Percentiles rank a stretch among this genome's conserved stretches.
These are phyloP conservation scores for Psittacus erithacus DNA, from an alignment of 2,113 vertebrate genomes.

Conservation along the genomic window DNA sequence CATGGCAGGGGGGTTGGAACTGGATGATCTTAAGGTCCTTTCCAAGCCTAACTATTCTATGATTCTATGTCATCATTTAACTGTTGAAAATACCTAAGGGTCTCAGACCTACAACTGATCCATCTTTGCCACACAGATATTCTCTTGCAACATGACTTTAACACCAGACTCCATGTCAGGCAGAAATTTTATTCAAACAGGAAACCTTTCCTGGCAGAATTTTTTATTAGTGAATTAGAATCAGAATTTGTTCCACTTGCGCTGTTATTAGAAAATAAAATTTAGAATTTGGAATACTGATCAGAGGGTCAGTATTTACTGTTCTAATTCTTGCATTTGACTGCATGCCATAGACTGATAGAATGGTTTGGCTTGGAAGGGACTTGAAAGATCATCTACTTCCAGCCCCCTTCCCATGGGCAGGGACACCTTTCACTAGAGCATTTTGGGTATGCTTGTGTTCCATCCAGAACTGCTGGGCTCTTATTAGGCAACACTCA, in stretches of 20 bases:
- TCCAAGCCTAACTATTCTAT: too few relatives aligned
- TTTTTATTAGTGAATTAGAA: neutral
- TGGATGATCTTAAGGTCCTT: too few relatives aligned
- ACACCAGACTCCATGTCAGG: neutral
- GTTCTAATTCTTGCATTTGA: neutral
- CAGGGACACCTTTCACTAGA: neutral
- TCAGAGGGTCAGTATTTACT: neutral
- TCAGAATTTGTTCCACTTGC: neutral
- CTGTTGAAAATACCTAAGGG: neutral
- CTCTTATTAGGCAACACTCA: neutral
- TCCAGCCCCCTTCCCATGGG: neutral
- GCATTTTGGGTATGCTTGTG: neutral
- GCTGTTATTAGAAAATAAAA: neutral
- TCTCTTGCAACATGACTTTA: neutral
- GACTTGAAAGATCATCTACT: neutral
- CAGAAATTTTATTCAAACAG: neutral
- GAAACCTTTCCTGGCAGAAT: neutral
- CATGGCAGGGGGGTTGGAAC: too few relatives aligned
- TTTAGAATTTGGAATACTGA: neutral
- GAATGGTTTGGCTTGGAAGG: neutral
- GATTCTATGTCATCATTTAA: neutral
- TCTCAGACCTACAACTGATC: rapidly evolving
- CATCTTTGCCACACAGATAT: neutral
- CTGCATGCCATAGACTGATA: neutral
- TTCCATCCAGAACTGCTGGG: neutral